Conservation (phyloP, 2,888 invertebrate species). For the Amorpha juglandis region DNA sequence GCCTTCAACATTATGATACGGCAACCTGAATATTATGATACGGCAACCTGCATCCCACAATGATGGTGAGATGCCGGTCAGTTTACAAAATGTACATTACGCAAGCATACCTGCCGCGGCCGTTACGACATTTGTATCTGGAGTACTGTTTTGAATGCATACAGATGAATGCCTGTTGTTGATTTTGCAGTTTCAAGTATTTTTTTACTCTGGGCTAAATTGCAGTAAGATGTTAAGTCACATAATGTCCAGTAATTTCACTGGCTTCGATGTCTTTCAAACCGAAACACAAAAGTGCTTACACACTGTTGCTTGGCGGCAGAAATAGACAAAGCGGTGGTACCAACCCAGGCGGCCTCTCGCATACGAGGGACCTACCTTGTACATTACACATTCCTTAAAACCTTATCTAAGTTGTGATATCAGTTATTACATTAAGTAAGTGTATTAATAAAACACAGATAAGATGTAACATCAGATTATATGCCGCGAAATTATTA, state of each 20-base stretch:
- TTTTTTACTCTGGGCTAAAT: no score
- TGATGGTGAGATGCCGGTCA: not conserved
- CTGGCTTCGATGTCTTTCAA: no score
- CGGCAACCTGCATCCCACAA: not conserved
- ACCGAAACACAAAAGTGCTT: no score
- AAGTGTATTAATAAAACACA: constrained; percentile 4
- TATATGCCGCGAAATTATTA: constrained; percentile 2
- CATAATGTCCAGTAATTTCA: no score
- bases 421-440: constrained; percentile 15
- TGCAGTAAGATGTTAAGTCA: no score
- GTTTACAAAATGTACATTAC: constrained; percentile 11
- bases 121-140: constrained; percentile 12
- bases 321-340: no score
- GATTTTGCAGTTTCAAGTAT: constrained; percentile 11
- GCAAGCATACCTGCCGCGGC: constrained; percentile 7
- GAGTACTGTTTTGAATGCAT: constrained; percentile 12
- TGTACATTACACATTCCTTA: constrained; percentile 13
- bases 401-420: not conserved
- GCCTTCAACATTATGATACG: no score
- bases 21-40: no score
- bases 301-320: no score
- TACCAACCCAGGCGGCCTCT: no score
- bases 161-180: constrained; percentile 3
- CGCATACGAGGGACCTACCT: no score
- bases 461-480: not conserved